These are phyloP conservation scores for Wiebesia pumilae DNA, from an alignment of 1,140 invertebrate genomes.

Conservation along the genomic window DNA sequence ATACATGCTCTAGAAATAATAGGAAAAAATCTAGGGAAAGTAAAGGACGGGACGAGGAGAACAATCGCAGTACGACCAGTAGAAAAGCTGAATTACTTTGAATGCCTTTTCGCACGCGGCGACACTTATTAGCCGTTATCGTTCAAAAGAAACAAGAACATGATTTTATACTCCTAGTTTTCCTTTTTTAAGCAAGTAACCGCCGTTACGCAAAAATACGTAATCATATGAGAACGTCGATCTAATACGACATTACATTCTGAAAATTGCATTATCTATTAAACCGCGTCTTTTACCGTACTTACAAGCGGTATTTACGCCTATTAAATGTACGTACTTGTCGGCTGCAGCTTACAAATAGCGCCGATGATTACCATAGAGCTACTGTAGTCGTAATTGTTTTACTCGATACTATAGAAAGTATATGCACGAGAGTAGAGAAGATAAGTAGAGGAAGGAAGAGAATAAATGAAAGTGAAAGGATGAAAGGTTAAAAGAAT, in stretches of 20 bases:
- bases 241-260: neutral
- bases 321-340: neutral
- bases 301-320: neutral
- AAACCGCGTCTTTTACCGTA: too few species aligned
- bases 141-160: slow-evolving; percentile 22
- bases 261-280: too few species aligned
- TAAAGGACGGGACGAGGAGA: neutral
- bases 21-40: too few species aligned
- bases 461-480: too few species aligned
- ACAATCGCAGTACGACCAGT: slow-evolving; percentile 42
- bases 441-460: neutral
- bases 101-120: slow-evolving; percentile 41
- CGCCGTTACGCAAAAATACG: neutral
- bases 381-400: too few species aligned
- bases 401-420: too few species aligned
- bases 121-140: slow-evolving; percentile 52
- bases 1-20: slow-evolving; percentile 38
- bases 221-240: neutral
- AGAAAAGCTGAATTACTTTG: slow-evolving; percentile 52
- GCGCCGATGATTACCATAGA: neutral
- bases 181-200: slow-evolving; percentile 13
- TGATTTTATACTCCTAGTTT: slow-evolving; percentile 15
- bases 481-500: too few species aligned
- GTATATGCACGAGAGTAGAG: too few species aligned
- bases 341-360: neutral